Evolutionary conservation across 1,140 invertebrate species (phyloP), one percentile per base, ranked within the genome.

Genomic region (Bilobella aurantiaca): DNA sequence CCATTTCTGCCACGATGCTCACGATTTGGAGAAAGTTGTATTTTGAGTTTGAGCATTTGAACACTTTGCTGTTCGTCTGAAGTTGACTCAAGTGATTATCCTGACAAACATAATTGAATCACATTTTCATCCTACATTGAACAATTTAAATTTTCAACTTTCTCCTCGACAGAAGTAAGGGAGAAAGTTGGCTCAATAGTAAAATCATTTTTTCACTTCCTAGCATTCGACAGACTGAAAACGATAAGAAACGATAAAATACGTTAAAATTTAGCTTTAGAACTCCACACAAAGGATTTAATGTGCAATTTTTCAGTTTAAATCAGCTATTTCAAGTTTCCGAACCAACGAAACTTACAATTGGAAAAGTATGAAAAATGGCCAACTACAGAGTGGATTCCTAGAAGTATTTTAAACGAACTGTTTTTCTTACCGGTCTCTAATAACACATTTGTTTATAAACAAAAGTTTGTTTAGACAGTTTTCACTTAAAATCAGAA

Each of bases 1-100:
- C 29, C n/a, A 21, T 8, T 34, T 21, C 28, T 12, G 21, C 25
- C 29, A n/a, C 28, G 16, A 14, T 37, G 37, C 42, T 62, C 23
- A 3, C 32, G 14, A 5, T 28, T 58, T 14, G 14, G 25, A 21
- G 16, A 58, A 58, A 62, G 29, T 62, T 46, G 42, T 14, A 62
- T 37, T 37, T 25, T 34, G 32, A 34, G 32, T 34, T 34, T 62
- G 23, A 42, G 59, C 32, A 14, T 46, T 23, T n/a, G n/a, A n/a
- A n/a, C 18, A 23, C 23, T 57, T n/a, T n/a, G n/a, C n/a, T n/a
- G n/a, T n/a, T n/a, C n/a, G n/a, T n/a, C n/a, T n/a, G n/a, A 53
- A 67, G 65, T 67, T 67, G 60, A 63, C 65, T 63, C 46, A 67
- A 67, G 65, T 63, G 65, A 67, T 67, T 67, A 67, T 60, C 21